Conservation (phyloP, 2,113 vertebrate species). For the Poeciliopsis turrubarensis region DNA sequence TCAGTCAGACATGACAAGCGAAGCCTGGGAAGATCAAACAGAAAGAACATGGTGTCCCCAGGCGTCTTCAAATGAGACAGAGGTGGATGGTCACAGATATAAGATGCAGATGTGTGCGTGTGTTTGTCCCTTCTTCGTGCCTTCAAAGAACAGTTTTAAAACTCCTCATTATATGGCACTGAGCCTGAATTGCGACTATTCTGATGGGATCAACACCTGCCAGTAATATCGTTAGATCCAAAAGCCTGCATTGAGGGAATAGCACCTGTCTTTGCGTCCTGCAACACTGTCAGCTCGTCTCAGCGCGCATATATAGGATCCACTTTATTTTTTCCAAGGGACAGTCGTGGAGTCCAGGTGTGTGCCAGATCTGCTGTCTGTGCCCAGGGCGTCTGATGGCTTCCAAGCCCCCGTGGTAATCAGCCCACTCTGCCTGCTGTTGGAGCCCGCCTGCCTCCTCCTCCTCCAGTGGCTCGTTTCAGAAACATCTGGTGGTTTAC, state of each 20-base stretch:
- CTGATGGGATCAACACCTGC: constrained; percentile 75
- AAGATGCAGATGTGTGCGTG: constrained; percentile 1
- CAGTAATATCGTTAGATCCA: constrained; percentile 75
- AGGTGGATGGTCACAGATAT: constrained; percentile 45
- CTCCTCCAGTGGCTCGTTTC: constrained; percentile 80
- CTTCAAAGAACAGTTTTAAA: constrained; percentile 39
- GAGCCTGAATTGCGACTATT: constrained; percentile 70
- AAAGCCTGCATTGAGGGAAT: constrained; percentile 74
- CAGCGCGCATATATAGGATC: constrained; percentile 68
- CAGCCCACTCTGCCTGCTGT: constrained; percentile 80
- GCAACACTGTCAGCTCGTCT: constrained; percentile 76
- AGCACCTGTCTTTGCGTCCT: constrained; percentile 76
- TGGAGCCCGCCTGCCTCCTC: constrained; percentile 71
- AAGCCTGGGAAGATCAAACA: constrained; percentile 74
- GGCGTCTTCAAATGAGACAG: constrained; percentile 59
- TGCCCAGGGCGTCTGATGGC: constrained; percentile 80
- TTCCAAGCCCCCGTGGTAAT: constrained; percentile 80
- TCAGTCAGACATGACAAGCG: constrained; percentile 76
- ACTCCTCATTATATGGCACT: constrained; percentile 68
- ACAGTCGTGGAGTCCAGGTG: constrained; percentile 76
- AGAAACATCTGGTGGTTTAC: constrained; percentile 82
- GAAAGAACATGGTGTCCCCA: constrained; percentile 69
- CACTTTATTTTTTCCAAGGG: constrained; percentile 78
- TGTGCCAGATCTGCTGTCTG: constrained; percentile 78
- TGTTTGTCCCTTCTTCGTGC: not conserved